Percentiles rank a stretch among this genome's conserved stretches.
Conservation (phyloP, 2,797 vertebrate species). For the Ateles fusciceps region DNA sequence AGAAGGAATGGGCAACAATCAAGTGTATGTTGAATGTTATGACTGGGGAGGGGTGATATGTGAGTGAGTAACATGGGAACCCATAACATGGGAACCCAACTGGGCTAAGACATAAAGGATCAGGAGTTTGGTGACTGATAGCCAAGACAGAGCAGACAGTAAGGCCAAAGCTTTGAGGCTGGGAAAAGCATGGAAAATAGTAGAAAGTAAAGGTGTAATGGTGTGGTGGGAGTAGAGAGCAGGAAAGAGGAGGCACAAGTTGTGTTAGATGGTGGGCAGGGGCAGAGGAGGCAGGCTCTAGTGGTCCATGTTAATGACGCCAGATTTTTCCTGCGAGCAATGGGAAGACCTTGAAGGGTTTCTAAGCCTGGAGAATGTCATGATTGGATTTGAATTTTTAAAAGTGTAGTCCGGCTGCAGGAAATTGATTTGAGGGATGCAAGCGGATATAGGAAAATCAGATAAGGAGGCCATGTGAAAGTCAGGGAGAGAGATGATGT, state of each 20-base stretch:
- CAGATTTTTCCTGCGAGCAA: not conserved
- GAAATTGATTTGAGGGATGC: not conserved
- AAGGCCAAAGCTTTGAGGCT: not conserved
- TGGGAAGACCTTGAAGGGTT: not conserved
- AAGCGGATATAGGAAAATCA: not conserved
- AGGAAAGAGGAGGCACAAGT: not conserved
- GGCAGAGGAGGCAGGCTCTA: not conserved
- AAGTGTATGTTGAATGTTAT: not conserved
- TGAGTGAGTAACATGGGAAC: not conserved
- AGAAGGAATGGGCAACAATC: not conserved
- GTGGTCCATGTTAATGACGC: not conserved
- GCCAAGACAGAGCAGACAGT: not conserved
- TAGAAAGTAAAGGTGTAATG: not conserved
- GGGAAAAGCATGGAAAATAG: not conserved
- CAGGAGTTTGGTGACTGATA: not conserved
- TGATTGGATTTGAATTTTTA: not conserved
- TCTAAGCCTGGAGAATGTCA: not conserved
- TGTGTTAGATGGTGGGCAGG: not conserved
- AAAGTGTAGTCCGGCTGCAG: not conserved
- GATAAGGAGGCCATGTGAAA: not conserved
- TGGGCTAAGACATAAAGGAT: not conserved
- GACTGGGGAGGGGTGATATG: not conserved
- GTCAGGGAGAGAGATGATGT: not conserved
- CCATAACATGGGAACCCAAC: not conserved
- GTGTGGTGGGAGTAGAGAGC: not conserved